These are phyloP conservation scores for Stichopus chloronotus DNA, from an alignment of 35 echinoderm and acorn worm species.

Conservation along the genomic window DNA sequence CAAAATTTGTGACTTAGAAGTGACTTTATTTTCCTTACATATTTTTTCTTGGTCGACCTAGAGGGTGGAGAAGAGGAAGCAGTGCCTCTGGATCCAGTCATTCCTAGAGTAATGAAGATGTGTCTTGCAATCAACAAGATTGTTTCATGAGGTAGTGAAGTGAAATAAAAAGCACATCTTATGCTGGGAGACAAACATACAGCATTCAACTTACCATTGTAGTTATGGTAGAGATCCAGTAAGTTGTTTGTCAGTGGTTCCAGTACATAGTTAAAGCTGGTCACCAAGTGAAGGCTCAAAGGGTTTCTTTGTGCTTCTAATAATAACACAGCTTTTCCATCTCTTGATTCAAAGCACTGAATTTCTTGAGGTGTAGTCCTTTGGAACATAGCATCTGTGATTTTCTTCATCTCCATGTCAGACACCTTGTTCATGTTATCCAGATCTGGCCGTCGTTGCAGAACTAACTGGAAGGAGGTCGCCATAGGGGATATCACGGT, in stretches of 20 bases:
- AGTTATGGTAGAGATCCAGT: conserved; percentile 50
- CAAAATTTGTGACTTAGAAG: no score
- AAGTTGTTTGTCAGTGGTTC: conserved; percentile 52
- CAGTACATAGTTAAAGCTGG: conserved; percentile 55
- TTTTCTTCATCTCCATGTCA: background rate
- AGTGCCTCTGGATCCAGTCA: no score
- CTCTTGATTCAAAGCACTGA: conserved; percentile 67
- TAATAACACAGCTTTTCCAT: conserved; percentile 65
- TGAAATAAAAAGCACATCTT: no score
- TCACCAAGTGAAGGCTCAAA: conserved; percentile 29
- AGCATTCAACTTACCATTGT: conserved; percentile 32
- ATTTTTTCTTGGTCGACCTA: no score
- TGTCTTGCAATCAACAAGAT: no score
- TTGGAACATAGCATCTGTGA: conserved; percentile 17
- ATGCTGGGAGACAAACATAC: no score
- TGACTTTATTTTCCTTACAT: no score
- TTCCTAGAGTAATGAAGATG: no score
- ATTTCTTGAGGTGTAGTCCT: conserved; percentile 48
- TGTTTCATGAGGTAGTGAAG: no score
- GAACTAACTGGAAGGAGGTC: conserved; percentile 15
- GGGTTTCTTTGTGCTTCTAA: conserved; percentile 62
- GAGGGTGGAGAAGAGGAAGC: no score
- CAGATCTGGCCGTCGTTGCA: conserved; percentile 16
- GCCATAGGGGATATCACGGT: conserved; percentile 50
- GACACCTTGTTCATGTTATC: conserved; percentile 34